Conservation (phyloP, 2,888 invertebrate genomes). For the Melipona bicolor region DNA sequence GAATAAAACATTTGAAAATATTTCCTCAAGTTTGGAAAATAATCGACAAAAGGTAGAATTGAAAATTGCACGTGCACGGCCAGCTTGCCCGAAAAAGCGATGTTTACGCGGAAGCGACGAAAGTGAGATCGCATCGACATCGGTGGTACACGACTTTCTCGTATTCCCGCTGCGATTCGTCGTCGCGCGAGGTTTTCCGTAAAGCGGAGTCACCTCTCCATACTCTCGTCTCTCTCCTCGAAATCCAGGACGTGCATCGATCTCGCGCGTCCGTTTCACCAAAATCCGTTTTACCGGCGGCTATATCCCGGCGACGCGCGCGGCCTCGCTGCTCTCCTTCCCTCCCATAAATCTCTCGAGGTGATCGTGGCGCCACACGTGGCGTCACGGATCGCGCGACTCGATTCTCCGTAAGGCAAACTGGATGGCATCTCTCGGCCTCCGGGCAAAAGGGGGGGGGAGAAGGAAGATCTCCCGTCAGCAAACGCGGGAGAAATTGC, state of each 20-base stretch:
- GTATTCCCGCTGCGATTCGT: slow-evolving; percentile 31
- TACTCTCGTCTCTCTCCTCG: slow-evolving; percentile 33
- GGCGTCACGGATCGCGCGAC: slow-evolving; percentile 53
- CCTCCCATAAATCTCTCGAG: slow-evolving; percentile 59
- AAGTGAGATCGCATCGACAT: slow-evolving; percentile 13
- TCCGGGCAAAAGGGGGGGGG: neutral
- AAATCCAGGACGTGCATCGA: slow-evolving; percentile 65
- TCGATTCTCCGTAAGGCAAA: slow-evolving; percentile 58
- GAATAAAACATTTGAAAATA: too few relatives aligned
- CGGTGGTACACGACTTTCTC: slow-evolving; percentile 32
- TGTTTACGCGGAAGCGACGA: neutral
- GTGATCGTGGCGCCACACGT: slow-evolving; percentile 61
- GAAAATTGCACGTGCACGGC: neutral
- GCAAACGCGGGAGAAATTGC: slow-evolving; percentile 52
- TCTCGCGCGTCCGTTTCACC: slow-evolving; percentile 59
- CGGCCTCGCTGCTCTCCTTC: slow-evolving; percentile 38
- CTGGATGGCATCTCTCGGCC: slow-evolving; percentile 43
- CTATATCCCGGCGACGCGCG: slow-evolving; percentile 41
- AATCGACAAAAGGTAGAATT: too few relatives aligned
- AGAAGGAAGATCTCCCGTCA: neutral
- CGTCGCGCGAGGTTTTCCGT: slow-evolving; percentile 20
- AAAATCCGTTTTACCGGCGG: slow-evolving; percentile 48
- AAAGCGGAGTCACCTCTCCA: neutral
- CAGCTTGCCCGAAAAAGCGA: neutral
- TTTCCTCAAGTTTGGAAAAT: too few relatives aligned